Conservation (phyloP, 64 coral and sea anemone species). For the Cladopsammia gracilis region DNA sequence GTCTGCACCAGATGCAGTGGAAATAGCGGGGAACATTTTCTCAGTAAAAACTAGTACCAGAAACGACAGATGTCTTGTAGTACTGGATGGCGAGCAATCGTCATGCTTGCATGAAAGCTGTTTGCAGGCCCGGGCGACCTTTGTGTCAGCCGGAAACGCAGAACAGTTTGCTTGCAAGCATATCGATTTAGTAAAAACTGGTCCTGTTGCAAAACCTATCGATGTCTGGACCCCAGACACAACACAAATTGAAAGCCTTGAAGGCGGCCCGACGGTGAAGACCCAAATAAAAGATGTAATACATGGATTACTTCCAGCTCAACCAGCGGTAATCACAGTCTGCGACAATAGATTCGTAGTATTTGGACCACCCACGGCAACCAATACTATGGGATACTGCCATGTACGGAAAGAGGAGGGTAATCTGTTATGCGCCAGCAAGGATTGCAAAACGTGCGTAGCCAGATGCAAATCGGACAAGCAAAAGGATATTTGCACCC, state of each 20-base stretch:
- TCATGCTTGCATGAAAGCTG: neutral
- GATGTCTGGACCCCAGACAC: neutral
- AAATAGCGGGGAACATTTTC: no score
- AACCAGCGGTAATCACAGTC: no score
- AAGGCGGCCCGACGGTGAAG: neutral
- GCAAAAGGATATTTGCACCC: neutral
- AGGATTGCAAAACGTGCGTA: neutral
- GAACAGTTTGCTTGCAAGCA: neutral
- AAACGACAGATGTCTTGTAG: slow-evolving; percentile 4
- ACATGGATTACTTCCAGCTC: no score
- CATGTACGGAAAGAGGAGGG: neutral
- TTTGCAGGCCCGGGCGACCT: neutral
- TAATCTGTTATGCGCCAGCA: neutral
- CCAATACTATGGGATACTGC: slow-evolving; percentile 14
- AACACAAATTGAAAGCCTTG: neutral
- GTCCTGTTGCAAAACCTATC: neutral
- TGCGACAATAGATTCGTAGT: no score
- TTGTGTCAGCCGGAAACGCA: neutral
- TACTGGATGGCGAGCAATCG: neutral
- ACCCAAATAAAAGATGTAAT: no score
- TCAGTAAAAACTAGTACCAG: neutral
- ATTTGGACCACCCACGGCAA: neutral
- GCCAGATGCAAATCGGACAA: neutral
- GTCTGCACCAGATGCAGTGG: no score
- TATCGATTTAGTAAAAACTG: neutral